These are phyloP conservation scores for Phenacoccus solenopsis DNA, from an alignment of 1,140 invertebrate genomes.

Conservation along the genomic window DNA sequence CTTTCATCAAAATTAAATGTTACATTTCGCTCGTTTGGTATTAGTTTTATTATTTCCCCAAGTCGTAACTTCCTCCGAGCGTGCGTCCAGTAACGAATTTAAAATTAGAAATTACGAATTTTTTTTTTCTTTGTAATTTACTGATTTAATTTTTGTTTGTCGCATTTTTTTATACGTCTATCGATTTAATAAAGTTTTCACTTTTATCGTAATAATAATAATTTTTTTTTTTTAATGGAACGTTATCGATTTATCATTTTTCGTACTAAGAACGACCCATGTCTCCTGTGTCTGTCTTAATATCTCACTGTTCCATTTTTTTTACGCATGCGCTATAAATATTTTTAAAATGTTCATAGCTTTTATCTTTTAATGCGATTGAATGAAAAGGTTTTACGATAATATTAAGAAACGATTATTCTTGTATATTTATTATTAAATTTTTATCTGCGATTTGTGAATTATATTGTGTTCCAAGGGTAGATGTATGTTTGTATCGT, in stretches of 20 bases:
- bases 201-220: conserved; percentile 7
- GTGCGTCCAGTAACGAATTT: neutral
- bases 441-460: neutral
- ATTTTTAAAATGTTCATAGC: neutral
- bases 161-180: conserved; percentile 14
- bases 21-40: neutral
- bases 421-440: neutral
- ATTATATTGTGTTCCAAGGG: too few relatives aligned
- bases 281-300: neutral
- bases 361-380: neutral
- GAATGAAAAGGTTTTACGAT: neutral
- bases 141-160: neutral
- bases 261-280: neutral
- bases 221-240: neutral
- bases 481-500: too few relatives aligned
- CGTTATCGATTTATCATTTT: neutral
- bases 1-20: neutral
- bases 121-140: neutral
- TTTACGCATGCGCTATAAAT: neutral
- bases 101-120: neutral
- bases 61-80: neutral
- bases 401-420: conserved; percentile 3
- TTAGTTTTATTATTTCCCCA: neutral
- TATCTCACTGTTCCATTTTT: neutral
- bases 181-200: conserved; percentile 16